These are phyloP conservation scores for Abscondita cerata DNA, from an alignment of 2,888 invertebrate genomes.

Conservation along the genomic window DNA sequence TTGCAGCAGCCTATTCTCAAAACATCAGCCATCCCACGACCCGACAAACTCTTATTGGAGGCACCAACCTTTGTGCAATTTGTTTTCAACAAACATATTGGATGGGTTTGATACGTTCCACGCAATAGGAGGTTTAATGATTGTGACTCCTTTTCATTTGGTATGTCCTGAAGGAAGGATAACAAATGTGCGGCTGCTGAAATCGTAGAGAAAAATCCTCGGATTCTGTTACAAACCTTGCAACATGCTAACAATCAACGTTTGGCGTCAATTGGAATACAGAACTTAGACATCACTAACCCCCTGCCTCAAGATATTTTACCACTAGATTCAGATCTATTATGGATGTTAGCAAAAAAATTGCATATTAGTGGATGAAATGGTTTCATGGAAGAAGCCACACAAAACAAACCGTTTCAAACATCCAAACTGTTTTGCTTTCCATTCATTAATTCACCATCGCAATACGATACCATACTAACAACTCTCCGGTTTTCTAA, in stretches of 20 bases:
- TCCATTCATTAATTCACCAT: constrained; percentile 1
- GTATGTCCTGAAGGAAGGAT: neutral
- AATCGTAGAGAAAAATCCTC: constrained; percentile 2
- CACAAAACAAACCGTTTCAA: constrained; percentile 8
- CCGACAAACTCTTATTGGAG: neutral
- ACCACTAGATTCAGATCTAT: no score
- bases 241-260: neutral
- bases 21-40: neutral
- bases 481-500: no score
- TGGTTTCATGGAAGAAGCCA: constrained; percentile 11
- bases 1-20: no score
- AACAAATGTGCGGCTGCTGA: constrained; percentile 2
- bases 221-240: constrained; percentile 1
- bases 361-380: constrained; percentile 4
- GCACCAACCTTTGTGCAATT: neutral
- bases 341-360: neutral
- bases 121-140: constrained; percentile 1
- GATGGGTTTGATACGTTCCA: constrained; percentile 3
- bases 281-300: no score
- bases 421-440: constrained; percentile 2
- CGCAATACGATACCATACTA: no score
- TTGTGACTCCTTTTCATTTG: constrained; percentile 7
- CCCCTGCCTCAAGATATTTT: no score
- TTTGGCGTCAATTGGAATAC: no score
- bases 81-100: neutral